phyloP scores from a whole-genome alignment of 2,888 invertebrate species.

The Dioctria rufipes region DNA sequence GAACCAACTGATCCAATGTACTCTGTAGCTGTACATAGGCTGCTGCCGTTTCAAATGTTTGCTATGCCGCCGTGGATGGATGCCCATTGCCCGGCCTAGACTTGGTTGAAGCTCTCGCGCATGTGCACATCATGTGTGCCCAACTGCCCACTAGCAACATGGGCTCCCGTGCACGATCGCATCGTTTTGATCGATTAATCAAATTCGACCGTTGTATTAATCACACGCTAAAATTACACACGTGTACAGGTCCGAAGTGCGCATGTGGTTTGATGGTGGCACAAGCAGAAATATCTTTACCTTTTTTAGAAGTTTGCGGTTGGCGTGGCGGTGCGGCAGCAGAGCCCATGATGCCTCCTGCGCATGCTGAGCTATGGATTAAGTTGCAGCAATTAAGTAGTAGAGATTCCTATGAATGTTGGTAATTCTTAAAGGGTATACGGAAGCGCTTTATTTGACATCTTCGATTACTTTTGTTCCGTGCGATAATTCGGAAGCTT shows the following conservation, averaged over 20 bases:
- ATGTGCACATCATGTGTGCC: background rate
- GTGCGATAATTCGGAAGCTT: no score
- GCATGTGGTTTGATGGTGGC: background rate
- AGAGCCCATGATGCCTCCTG: no score
- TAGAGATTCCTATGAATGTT: no score
- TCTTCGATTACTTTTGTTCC: no score
- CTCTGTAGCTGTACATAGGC: background rate
- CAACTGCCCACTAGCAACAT: background rate
- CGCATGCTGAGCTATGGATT: no score
- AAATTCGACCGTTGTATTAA: slow-evolving; percentile 43
- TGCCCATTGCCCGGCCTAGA: background rate
- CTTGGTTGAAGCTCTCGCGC: background rate
- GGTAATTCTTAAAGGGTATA: no score
- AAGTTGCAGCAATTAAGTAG: no score
- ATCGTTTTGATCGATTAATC: slow-evolving; percentile 45
- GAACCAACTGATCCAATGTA: no score
- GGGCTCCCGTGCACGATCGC: background rate
- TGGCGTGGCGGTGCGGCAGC: no score
- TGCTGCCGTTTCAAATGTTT: background rate
- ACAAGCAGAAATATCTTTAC: no score
- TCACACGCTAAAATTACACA: slow-evolving; percentile 31
- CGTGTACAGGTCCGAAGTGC: slow-evolving; percentile 4
- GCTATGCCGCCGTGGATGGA: background rate
- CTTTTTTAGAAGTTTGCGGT: no score
- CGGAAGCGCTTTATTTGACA: no score